A percentile compares a stretch with the other conserved stretches of the same genome.
Evolutionary conservation across 2,797 vertebrate genomes (phyloP).

Genomic region (Balearica regulorum): DNA sequence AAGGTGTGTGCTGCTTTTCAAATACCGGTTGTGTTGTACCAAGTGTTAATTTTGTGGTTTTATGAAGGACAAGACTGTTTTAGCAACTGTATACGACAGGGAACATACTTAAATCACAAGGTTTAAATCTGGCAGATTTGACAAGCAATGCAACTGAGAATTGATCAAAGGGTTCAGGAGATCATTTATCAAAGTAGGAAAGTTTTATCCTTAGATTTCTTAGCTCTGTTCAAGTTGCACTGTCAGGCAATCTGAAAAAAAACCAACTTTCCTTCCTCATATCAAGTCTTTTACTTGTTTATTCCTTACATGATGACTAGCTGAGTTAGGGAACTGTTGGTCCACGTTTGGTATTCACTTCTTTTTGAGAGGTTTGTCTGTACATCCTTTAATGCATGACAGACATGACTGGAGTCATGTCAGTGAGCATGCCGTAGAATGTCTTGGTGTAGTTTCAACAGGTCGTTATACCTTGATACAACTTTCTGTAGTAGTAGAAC

Average conservation of each 20-base stretch:
- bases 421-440: not conserved
- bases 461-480: fast-evolving
- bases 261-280: not conserved
- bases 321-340: not conserved
- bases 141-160: not conserved
- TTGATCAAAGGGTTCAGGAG: not conserved
- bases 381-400: not conserved
- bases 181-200: not conserved
- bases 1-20: conserved; percentile 78
- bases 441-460: not conserved
- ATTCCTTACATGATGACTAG: not conserved
- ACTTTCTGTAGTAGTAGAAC: not conserved
- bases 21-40: fast-evolving
- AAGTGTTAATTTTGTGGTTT: not conserved
- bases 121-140: not conserved
- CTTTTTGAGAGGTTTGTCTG: not conserved
- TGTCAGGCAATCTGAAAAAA: not conserved
- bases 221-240: not conserved
- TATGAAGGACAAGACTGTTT: not conserved
- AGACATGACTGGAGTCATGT: not conserved
- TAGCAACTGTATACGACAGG: not conserved
- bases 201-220: not conserved
- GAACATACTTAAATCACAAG: not conserved
- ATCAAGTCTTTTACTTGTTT: not conserved
- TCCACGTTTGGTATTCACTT: not conserved